Evolutionary conservation across 2,113 vertebrate species (phyloP).

Genomic region (Cinclus mexicanus): DNA sequence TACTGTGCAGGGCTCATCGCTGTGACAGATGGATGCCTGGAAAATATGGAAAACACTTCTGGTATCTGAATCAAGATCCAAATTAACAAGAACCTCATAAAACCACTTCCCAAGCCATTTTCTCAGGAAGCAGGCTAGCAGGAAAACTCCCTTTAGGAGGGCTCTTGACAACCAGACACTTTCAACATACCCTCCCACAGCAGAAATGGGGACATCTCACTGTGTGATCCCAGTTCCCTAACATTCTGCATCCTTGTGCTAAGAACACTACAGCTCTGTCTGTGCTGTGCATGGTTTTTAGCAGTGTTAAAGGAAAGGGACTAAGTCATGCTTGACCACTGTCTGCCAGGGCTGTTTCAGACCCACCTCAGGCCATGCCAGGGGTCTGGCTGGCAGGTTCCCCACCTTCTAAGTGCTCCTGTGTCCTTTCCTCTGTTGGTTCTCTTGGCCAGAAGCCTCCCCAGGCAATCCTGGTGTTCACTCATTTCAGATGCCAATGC

Average conservation of each 20-base stretch:
- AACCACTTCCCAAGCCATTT: background rate
- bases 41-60: conserved; percentile 66
- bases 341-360: background rate
- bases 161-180: background rate
- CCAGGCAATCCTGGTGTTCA: fast-evolving
- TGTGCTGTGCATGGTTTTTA: background rate
- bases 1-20: conserved; percentile 33
- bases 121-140: background rate
- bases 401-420: background rate
- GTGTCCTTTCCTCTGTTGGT: background rate
- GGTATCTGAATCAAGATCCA: conserved; percentile 54
- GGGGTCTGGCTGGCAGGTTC: background rate
- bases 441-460: background rate
- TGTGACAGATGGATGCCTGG: conserved; percentile 57
- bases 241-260: background rate
- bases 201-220: background rate
- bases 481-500: background rate
- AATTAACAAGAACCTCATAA: conserved; percentile 46
- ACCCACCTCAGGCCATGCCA: background rate
- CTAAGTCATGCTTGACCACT: background rate
- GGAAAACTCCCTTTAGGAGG: background rate
- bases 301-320: background rate
- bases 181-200: background rate
- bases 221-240: background rate
- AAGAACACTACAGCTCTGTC: background rate